Evolutionary conservation across 2,888 invertebrate species (phyloP).

Genomic region (Heliconius sara): DNA sequence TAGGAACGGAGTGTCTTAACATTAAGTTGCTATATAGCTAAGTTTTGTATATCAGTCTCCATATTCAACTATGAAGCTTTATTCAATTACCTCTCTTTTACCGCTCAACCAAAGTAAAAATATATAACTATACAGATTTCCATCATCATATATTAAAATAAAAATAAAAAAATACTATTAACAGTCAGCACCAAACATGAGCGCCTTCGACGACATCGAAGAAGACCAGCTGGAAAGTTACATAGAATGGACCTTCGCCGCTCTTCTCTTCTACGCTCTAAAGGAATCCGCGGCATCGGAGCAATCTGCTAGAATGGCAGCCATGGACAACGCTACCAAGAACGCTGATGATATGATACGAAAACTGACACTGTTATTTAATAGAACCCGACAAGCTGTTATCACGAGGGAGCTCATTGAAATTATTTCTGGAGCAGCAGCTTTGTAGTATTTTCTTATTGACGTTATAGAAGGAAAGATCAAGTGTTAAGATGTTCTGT

Average conservation of each 20-base stretch:
- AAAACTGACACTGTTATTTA: constrained; percentile 88
- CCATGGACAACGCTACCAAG: constrained; percentile 93
- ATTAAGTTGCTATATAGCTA: too few relatives aligned
- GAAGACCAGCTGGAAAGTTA: constrained; percentile 86
- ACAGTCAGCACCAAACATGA: constrained; percentile 85
- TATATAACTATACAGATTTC: background rate
- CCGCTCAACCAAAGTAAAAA: background rate
- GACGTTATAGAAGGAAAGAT: background rate
- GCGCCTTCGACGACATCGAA: constrained; percentile 88
- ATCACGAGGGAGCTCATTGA: constrained; percentile 95
- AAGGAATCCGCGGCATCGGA: constrained; percentile 91
- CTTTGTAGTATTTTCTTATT: constrained; percentile 55
- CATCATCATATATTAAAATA: background rate
- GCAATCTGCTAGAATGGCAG: constrained; percentile 91
- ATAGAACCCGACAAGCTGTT: constrained; percentile 91
- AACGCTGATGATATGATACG: constrained; percentile 93
- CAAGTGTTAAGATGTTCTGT: background rate
- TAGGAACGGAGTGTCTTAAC: too few relatives aligned
- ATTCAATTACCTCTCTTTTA: too few relatives aligned
- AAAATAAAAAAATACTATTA: constrained; percentile 45
- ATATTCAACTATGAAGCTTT: too few relatives aligned
- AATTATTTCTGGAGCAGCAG: constrained; percentile 95
- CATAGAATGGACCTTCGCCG: constrained; percentile 89
- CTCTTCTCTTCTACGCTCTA: constrained; percentile 88
- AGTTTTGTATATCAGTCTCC: too few relatives aligned